Conservation (phyloP, 2,888 invertebrate species). For the Amphimallon solstitiale region DNA sequence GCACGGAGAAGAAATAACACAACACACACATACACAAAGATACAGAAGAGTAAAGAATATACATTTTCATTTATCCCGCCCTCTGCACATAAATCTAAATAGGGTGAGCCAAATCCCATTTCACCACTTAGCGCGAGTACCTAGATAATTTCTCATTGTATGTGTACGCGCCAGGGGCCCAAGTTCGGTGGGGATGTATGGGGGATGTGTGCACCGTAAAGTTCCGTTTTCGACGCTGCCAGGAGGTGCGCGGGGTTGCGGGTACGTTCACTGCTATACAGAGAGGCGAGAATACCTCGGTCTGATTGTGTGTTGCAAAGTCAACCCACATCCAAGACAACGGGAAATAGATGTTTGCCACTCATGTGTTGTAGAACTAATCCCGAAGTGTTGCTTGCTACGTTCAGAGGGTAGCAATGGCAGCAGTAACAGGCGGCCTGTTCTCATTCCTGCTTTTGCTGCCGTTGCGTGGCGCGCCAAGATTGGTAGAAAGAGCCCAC, state of each 20-base stretch:
- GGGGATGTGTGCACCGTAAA: slow-evolving; percentile 17
- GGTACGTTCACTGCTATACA: not conserved
- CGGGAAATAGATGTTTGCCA: slow-evolving; percentile 36
- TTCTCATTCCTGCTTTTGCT: no score
- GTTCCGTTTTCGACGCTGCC: not conserved
- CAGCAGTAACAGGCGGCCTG: not conserved
- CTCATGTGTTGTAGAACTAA: slow-evolving; percentile 31
- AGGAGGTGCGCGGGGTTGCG: not conserved
- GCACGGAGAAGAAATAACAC: no score
- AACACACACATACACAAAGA: slow-evolving; percentile 18
- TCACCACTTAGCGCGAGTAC: slow-evolving; percentile 55
- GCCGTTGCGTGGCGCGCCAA: no score
- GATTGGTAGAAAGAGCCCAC: slow-evolving; percentile 5
- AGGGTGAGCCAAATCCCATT: slow-evolving; percentile 55
- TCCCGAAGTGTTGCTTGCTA: slow-evolving; percentile 9
- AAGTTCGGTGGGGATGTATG: no score
- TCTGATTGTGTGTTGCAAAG: slow-evolving; percentile 22
- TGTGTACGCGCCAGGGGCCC: slow-evolving; percentile 46
- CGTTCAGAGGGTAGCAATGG: not conserved
- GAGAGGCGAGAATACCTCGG: slow-evolving; percentile 20
- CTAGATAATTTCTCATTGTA: slow-evolving; percentile 55
- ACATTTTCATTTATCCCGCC: slow-evolving; percentile 54
- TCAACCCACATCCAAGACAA: slow-evolving; percentile 36
- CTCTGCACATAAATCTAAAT: slow-evolving; percentile 53
- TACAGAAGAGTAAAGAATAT: slow-evolving; percentile 47